These are phyloP conservation scores for Zoanthus gigantus DNA, from an alignment of 92 coral and sea anemone genomes.

Conservation along the genomic window DNA sequence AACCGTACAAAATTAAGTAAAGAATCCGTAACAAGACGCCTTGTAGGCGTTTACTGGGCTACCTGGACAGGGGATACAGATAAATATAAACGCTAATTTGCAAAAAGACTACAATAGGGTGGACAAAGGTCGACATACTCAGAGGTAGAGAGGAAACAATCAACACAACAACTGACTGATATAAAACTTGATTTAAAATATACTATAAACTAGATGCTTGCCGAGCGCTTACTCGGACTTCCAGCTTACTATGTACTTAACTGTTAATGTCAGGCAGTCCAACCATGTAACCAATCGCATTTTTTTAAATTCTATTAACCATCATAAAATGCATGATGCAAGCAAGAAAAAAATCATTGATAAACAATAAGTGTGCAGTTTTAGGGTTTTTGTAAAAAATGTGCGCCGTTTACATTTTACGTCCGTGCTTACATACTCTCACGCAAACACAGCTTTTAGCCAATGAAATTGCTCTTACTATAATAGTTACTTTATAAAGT, in stretches of 20 bases:
- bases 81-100: slow-evolving; percentile 9
- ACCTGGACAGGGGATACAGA: slow-evolving; percentile 16
- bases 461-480: slow-evolving; percentile 38
- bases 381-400: slow-evolving; percentile 25
- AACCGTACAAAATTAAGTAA: too few species aligned
- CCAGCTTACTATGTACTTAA: slow-evolving; percentile 34
- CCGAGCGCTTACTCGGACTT: slow-evolving; percentile 39
- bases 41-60: slow-evolving; percentile 24
- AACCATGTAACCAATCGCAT: slow-evolving; percentile 36
- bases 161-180: slow-evolving; percentile 36
- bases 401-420: slow-evolving; percentile 28
- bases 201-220: slow-evolving; percentile 35
- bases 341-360: slow-evolving; percentile 15
- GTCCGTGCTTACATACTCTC: slow-evolving; percentile 39
- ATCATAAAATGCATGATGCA: slow-evolving; percentile 14
- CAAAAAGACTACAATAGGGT: slow-evolving; percentile 33
- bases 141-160: slow-evolving; percentile 34
- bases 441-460: slow-evolving; percentile 37
- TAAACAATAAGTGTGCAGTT: slow-evolving; percentile 24
- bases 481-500: slow-evolving; percentile 39
- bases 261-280: slow-evolving; percentile 35
- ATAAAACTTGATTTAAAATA: slow-evolving; percentile 32
- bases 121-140: slow-evolving; percentile 38
- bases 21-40: background rate
- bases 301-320: slow-evolving; percentile 28